Evolutionary conservation across 2,113 vertebrate genomes (phyloP).

Genomic region (Cromileptes altivelis): DNA sequence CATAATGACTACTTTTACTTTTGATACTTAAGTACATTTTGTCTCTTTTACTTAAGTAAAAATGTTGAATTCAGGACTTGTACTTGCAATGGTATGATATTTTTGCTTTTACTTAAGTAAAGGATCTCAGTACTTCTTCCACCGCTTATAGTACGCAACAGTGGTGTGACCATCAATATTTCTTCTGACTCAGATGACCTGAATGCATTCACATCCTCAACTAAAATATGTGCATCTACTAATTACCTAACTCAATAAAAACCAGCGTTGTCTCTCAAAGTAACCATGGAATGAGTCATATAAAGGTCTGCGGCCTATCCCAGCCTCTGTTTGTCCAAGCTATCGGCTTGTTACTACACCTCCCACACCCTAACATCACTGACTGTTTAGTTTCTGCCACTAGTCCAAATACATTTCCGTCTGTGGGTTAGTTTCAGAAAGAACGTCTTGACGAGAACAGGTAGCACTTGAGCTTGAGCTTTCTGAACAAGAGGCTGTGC

Average conservation of each 20-base stretch:
- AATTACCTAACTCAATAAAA: neutral
- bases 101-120: too few species aligned
- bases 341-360: slow-evolving; percentile 33
- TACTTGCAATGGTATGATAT: too few species aligned
- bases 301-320: slow-evolving; percentile 32
- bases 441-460: neutral
- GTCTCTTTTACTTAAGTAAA: too few species aligned
- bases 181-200: neutral
- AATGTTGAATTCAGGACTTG: too few species aligned
- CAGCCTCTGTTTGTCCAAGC: slow-evolving; percentile 42
- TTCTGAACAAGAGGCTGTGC: neutral
- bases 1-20: too few species aligned
- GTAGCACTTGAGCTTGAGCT: neutral
- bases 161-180: neutral
- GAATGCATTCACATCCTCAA: neutral
- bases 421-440: neutral
- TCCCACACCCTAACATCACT: slow-evolving; percentile 43
- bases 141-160: too few species aligned
- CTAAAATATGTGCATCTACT: too few species aligned
- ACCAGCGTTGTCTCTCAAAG: neutral
- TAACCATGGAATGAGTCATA: slow-evolving; percentile 47
- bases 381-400: neutral
- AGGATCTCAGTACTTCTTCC: too few species aligned
- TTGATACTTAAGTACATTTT: too few species aligned
- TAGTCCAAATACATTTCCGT: neutral